These are phyloP conservation scores for Acrobeloides nanus DNA, from an alignment of 2,888 invertebrate genomes.

Conservation along the genomic window DNA sequence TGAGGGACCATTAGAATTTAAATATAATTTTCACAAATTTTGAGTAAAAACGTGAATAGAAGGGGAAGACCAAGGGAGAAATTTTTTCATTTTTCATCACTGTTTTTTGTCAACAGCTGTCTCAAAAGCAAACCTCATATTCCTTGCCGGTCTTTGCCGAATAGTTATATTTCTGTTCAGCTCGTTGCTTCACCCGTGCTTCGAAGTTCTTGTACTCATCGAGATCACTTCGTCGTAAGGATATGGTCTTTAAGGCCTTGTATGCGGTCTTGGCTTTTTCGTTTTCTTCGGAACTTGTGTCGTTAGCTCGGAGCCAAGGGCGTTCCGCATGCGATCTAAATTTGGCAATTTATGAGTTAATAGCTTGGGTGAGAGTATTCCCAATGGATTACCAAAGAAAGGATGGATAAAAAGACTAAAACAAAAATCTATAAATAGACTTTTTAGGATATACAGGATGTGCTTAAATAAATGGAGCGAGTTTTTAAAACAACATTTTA, in stretches of 20 bases:
- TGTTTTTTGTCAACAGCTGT: too few relatives aligned
- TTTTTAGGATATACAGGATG: too few relatives aligned
- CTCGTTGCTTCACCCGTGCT: constrained; percentile 61
- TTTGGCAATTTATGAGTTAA: constrained; percentile 17
- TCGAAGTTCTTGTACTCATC: constrained; percentile 72
- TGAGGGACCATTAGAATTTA: too few relatives aligned
- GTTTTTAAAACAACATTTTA: too few relatives aligned
- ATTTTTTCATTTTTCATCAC: too few relatives aligned
- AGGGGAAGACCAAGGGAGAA: too few relatives aligned
- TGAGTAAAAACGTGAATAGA: too few relatives aligned
- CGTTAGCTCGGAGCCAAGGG: constrained; percentile 79
- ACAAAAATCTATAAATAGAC: not conserved
- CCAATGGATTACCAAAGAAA: too few relatives aligned
- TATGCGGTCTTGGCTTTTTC: constrained; percentile 75
- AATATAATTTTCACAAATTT: too few relatives aligned
- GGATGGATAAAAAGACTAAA: constrained; percentile 10
- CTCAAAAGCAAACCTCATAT: too few relatives aligned
- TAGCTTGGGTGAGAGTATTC: too few relatives aligned
- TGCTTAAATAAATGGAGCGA: too few relatives aligned
- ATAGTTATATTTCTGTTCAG: constrained; percentile 50
- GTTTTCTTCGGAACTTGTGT: constrained; percentile 66
- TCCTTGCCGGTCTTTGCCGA: constrained; percentile 45
- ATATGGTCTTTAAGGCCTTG: constrained; percentile 77
- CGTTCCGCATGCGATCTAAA: constrained; percentile 56
- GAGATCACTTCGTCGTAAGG: constrained; percentile 65